Evolutionary conservation across 2,113 vertebrate genomes (phyloP), one percentile per base, ranked within the genome.

Genomic region (Prochilodus magdalenae): DNA sequence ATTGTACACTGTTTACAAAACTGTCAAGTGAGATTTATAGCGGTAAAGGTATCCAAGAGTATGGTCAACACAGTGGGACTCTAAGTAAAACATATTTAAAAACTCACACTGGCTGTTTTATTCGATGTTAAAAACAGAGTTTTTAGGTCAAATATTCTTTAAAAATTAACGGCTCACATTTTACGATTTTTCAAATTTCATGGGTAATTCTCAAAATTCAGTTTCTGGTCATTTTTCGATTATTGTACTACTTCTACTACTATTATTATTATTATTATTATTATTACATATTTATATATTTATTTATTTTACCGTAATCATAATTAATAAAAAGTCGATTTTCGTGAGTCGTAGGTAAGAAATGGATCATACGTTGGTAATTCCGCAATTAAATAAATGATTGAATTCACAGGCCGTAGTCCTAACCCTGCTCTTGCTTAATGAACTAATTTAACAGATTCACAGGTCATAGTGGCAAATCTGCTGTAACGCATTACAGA

Each of bases 1-100:
- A 92, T 92, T 92, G 88, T 89, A 89, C 88, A 90, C 82, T 92
- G 92, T 94, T 93, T 93, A 93, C 90, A 92, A 91, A 94, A 90
- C 88, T 89, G 93, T 93, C 94, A 93, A 81, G 80, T 60, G 85
- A 91, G 93, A 93, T 93, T 92, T 93, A 90, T 86, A 87, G 77
- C 84, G 47, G 70, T 90, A 91, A 91, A 90, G 86, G 86, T 89
- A 91, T 90, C 90, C 89, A 29, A 87, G 89, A 89, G 88, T 84
- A 57, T 62, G 86, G 83, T 86, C 72, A 86, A 86, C 89, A 88
- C 86, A 90, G 81, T 89, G 88, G 91, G 90, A 90, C 90, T 88
- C 90, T 84, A 73, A 79, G 83, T 74, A 86, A 67, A 57, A 82
- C 51, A 2, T 49, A 57, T 72, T 57, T 13, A 26, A 73, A 67